These are phyloP conservation scores for Xenopus tropicalis DNA, from an alignment of 2,113 vertebrate genomes.

Conservation along the genomic window UCB_Xtro_10.0 CM004450.2:60087501-60088000, in stretches of 20 bases:
- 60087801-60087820: conserved; percentile 17
- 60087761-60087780: conserved; percentile 12
- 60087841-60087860: conserved; percentile 36
- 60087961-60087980: conserved; percentile 30
- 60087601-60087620: too few species aligned
- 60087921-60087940: conserved; percentile 32
- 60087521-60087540: too few species aligned
- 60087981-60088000: conserved; percentile 17
- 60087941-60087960: conserved; percentile 35
- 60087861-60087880: conserved; percentile 39
- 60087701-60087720: too few species aligned
- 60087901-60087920: conserved; percentile 30
- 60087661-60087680: too few species aligned
- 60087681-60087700: too few species aligned
- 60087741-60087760: neutral
- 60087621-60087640: too few species aligned
- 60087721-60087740: neutral
- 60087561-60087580: too few species aligned
- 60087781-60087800: conserved; percentile 15
- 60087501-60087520: too few species aligned
- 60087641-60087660: too few species aligned
- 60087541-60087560: too few species aligned
- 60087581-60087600: too few species aligned
- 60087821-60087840: conserved; percentile 19
- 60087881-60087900: conserved; percentile 35